Evolutionary conservation across 2,888 invertebrate genomes (phyloP).

Genomic region (Portevinia maculata): DNA sequence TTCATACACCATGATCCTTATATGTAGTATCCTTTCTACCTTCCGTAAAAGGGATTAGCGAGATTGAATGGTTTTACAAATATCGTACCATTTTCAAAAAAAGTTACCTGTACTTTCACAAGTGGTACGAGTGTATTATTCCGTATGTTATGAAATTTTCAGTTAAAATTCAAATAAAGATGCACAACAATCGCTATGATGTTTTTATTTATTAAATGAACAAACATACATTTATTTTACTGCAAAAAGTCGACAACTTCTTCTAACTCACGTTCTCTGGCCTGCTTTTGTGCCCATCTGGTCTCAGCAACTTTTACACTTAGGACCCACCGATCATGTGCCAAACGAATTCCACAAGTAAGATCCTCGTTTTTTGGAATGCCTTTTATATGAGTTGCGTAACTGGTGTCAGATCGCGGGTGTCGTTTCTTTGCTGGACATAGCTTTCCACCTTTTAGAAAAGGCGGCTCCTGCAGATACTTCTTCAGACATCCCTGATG

Average conservation of each 20-base stretch:
- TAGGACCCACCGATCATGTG: conserved; percentile 89
- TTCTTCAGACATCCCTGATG: conserved; percentile 87
- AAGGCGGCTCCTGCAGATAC: conserved; percentile 89
- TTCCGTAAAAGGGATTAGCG: no score
- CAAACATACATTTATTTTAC: conserved; percentile 76
- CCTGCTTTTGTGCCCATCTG: conserved; percentile 91
- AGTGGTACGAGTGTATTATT: no score
- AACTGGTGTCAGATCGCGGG: conserved; percentile 81
- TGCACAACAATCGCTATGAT: no score
- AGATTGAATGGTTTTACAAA: no score
- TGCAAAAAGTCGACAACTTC: conserved; percentile 90
- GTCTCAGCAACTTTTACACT: conserved; percentile 88
- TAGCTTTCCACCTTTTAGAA: conserved; percentile 88
- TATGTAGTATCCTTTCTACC: no score
- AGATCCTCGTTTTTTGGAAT: conserved; percentile 40
- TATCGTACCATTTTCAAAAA: no score
- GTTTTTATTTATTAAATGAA: conserved; percentile 1
- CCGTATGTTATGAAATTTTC: no score
- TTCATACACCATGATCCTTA: no score
- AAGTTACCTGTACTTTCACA: no score
- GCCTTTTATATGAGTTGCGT: conserved; percentile 48
- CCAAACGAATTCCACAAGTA: conserved; percentile 86
- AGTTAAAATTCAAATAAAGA: neutral
- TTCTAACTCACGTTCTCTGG: conserved; percentile 88
- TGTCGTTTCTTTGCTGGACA: conserved; percentile 84